A percentile compares a stretch with the other conserved stretches of the same genome.
These are phyloP conservation scores for Gadus chalcogrammus DNA, from an alignment of 2,113 vertebrate species.

Conservation along the genomic window DNA sequence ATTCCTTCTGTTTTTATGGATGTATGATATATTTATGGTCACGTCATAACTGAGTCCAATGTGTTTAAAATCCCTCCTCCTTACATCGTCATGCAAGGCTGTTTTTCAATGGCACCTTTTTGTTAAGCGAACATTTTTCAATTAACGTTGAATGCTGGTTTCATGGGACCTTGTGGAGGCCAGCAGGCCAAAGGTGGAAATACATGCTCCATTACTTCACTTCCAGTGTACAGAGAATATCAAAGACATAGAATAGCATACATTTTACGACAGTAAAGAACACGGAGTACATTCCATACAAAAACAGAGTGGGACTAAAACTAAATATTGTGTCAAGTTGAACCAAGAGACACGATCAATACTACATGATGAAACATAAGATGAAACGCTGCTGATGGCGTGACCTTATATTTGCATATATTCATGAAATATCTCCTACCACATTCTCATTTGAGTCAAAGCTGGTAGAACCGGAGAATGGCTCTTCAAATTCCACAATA, in stretches of 20 bases:
- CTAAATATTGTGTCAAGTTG: conserved; percentile 40
- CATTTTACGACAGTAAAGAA: conserved; percentile 49
- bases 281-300: conserved; percentile 38
- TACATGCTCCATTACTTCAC: conserved; percentile 34
- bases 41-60: conserved; percentile 37
- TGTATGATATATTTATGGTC: conserved; percentile 46
- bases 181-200: conserved; percentile 39
- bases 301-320: conserved; percentile 22
- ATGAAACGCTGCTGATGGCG: conserved; percentile 31
- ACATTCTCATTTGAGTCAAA: conserved; percentile 63
- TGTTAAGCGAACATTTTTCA: conserved; percentile 30
- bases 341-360: conserved; percentile 30
- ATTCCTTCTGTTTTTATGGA: conserved; percentile 38
- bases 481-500: conserved; percentile 57
- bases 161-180: conserved; percentile 39
- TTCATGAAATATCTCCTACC: conserved; percentile 67
- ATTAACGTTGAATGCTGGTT: conserved; percentile 57
- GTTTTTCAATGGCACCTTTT: conserved; percentile 39
- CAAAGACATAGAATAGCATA: conserved; percentile 47
- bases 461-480: conserved; percentile 67
- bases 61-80: conserved; percentile 23
- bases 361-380: conserved; percentile 28
- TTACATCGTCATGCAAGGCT: conserved; percentile 48
- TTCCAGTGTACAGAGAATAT: conserved; percentile 42
- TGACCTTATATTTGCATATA: conserved; percentile 70